Percentiles rank a stretch among this genome's conserved stretches.
These are phyloP conservation scores for Penaeus indicus DNA, from an alignment of 1,140 invertebrate species.

Conservation along the genomic window DNA sequence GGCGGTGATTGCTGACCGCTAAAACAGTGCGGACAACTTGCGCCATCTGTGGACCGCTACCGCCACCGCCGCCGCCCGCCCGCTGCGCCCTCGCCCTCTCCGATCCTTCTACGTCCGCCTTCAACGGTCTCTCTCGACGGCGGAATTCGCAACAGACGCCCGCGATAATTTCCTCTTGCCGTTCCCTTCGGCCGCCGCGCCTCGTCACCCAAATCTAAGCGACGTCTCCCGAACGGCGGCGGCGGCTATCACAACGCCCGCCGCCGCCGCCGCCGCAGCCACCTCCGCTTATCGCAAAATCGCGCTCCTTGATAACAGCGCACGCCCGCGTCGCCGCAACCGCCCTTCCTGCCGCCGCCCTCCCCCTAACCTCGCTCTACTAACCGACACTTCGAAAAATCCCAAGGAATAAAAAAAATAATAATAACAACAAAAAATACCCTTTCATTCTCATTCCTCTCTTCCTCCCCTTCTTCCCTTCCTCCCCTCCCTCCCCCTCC, in stretches of 20 bases:
- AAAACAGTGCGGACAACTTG: conserved; percentile 23
- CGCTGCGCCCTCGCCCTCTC: neutral
- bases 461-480: neutral
- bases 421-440: neutral
- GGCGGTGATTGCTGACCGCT: too few relatives aligned
- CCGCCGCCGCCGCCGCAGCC: neutral
- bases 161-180: too few relatives aligned
- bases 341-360: too few relatives aligned
- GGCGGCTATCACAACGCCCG: neutral
- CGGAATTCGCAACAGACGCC: neutral
- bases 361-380: too few relatives aligned
- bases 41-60: conserved; percentile 53
- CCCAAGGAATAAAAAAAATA: too few relatives aligned
- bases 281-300: neutral
- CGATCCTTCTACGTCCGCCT: neutral
- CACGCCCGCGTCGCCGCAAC: too few relatives aligned
- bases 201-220: neutral
- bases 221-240: neutral
- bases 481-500: neutral
- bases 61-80: conserved; percentile 3
- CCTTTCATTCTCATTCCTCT: neutral
- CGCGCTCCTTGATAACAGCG: too few relatives aligned
- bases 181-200: neutral
- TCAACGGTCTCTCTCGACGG: neutral
- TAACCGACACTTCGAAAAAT: too few relatives aligned